Evolutionary conservation across 2,888 invertebrate species (phyloP).

Genomic region (Diarsia dahlii): DNA sequence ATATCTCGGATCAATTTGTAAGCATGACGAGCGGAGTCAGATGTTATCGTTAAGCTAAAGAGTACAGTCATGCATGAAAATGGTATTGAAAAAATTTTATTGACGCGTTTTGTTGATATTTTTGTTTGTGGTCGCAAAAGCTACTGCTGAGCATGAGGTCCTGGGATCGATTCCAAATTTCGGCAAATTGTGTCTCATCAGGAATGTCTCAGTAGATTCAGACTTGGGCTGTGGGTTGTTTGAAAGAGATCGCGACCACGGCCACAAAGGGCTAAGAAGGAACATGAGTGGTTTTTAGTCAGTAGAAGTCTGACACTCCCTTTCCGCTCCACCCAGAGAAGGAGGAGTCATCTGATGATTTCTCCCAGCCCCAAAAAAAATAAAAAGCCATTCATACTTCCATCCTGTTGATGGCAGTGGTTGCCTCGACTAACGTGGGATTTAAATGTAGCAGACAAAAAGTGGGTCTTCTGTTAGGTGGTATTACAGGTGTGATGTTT

Average conservation of each 20-base stretch:
- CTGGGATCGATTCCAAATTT: background rate
- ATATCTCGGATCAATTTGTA: slow-evolving; percentile 74
- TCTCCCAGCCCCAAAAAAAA: too few relatives aligned
- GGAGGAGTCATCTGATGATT: too few relatives aligned
- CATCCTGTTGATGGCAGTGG: background rate
- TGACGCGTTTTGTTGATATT: background rate
- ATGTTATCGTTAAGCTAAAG: slow-evolving; percentile 54
- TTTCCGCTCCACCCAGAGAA: too few relatives aligned
- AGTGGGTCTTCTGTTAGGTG: too few relatives aligned
- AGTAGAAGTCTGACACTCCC: too few relatives aligned
- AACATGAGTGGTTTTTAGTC: too few relatives aligned
- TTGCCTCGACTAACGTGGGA: background rate
- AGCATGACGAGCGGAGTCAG: slow-evolving; percentile 72
- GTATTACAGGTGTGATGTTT: too few relatives aligned
- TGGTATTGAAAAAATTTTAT: slow-evolving; percentile 44
- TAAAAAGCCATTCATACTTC: too few relatives aligned
- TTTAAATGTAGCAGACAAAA: background rate
- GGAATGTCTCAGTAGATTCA: background rate
- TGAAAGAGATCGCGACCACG: too few relatives aligned
- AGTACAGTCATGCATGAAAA: slow-evolving; percentile 68
- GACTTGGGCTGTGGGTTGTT: too few relatives aligned
- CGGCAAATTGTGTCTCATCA: background rate
- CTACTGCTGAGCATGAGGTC: background rate
- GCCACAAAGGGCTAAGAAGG: too few relatives aligned
- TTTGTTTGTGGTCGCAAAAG: background rate